phyloP scores from a whole-genome alignment of 2,797 vertebrate species.

The Ctenochaetus hawaiiensis region DNA sequence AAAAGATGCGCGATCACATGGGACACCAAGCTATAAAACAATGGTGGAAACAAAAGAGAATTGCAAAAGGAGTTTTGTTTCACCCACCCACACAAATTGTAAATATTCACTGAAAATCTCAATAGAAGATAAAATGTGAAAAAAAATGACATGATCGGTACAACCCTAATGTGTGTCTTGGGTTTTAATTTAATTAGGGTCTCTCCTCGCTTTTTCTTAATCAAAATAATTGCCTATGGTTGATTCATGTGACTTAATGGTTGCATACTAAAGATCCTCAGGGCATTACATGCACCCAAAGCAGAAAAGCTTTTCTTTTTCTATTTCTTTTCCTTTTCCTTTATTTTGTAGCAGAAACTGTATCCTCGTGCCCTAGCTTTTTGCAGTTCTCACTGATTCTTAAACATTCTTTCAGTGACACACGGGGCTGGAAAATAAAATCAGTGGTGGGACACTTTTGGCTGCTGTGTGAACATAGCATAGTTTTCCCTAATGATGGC shows the following conservation, averaged over 20 bases:
- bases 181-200: constrained; percentile 12
- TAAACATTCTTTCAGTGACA: not conserved
- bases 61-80: too few relatives aligned
- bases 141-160: too few relatives aligned
- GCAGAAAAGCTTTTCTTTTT: not conserved
- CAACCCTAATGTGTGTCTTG: not conserved
- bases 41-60: too few relatives aligned
- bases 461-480: constrained; percentile 50
- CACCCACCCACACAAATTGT: too few relatives aligned
- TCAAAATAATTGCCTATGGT: not conserved
- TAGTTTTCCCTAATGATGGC: constrained; percentile 58
- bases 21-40: too few relatives aligned
- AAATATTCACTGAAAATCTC: too few relatives aligned
- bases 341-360: too few relatives aligned
- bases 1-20: too few relatives aligned
- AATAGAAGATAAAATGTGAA: too few relatives aligned
- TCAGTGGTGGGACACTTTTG: constrained; percentile 34
- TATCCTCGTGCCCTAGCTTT: not conserved
- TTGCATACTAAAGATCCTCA: not conserved
- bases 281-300: not conserved
- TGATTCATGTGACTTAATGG: not conserved
- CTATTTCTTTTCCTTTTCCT: not conserved
- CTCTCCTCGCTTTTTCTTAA: not conserved
- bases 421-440: constrained; percentile 31
- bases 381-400: constrained; percentile 7